A percentile compares a stretch with the other conserved stretches of the same genome.
Evolutionary conservation across 2,888 invertebrate species (phyloP).

Genomic region (Chloroclystis v-ata): DNA sequence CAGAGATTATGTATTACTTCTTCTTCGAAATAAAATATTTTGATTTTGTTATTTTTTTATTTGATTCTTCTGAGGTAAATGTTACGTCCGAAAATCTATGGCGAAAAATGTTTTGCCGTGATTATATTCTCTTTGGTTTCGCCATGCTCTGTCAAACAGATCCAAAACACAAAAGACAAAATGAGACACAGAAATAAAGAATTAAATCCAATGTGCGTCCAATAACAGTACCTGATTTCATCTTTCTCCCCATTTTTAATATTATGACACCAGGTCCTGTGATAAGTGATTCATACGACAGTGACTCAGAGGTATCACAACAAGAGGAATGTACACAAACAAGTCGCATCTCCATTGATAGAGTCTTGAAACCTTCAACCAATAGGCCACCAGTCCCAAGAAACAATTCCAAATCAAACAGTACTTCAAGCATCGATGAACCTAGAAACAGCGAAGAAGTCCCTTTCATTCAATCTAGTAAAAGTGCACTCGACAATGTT

Average conservation of each 20-base stretch:
- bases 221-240: not conserved
- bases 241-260: constrained; percentile 15
- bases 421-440: constrained; percentile 17
- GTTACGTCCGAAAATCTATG: no score
- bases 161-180: not conserved
- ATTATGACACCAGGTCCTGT: constrained; percentile 42
- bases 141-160: no score
- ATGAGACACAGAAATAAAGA: not conserved
- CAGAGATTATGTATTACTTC: no score
- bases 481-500: no score
- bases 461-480: no score
- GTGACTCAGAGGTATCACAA: constrained; percentile 25
- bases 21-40: no score
- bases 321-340: constrained; percentile 44
- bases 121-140: no score
- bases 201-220: no score
- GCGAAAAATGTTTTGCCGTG: no score
- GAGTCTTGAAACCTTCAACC: constrained; percentile 1
- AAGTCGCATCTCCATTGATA: constrained; percentile 14
- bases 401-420: constrained; percentile 24
- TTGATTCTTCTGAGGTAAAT: no score
- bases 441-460: no score
- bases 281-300: constrained; percentile 25
- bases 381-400: constrained; percentile 24
- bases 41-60: no score